These are phyloP conservation scores for Sarcophaga rosellei DNA, from an alignment of 2,888 invertebrate genomes.

Conservation along the genomic window DNA sequence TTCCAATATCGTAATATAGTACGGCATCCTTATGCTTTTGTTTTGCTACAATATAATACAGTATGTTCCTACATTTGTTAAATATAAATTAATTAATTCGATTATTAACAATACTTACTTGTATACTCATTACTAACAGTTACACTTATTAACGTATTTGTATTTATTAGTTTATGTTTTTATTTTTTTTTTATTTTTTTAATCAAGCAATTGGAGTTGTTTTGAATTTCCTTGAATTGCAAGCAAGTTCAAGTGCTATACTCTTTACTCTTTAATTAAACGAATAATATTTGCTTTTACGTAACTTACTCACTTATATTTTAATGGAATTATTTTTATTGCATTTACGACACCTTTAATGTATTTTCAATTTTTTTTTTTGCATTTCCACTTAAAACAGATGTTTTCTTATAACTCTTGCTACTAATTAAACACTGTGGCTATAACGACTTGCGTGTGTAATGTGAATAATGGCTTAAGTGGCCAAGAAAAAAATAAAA, in stretches of 20 bases:
- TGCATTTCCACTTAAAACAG: neutral
- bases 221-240: neutral
- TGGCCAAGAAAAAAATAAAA: neutral
- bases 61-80: too few species aligned
- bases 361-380: neutral
- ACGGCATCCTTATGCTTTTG: too few species aligned
- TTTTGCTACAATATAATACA: too few species aligned
- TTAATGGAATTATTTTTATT: conserved; percentile 1
- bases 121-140: too few species aligned
- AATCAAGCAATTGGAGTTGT: neutral
- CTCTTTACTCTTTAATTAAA: conserved; percentile 14
- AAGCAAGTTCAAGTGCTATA: conserved; percentile 41
- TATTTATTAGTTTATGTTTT: too few species aligned
- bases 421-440: neutral
- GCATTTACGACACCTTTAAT: conserved; percentile 24
- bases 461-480: too few species aligned
- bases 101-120: too few species aligned
- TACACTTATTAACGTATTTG: too few species aligned
- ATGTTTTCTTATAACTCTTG: neutral
- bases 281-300: neutral
- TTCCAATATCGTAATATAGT: too few species aligned
- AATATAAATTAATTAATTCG: too few species aligned
- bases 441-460: too few species aligned
- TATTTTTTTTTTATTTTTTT: neutral
- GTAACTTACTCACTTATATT: neutral